phyloP scores from a whole-genome alignment of 2,113 vertebrate species.

The Oxygymnocypris stewartii region DNA sequence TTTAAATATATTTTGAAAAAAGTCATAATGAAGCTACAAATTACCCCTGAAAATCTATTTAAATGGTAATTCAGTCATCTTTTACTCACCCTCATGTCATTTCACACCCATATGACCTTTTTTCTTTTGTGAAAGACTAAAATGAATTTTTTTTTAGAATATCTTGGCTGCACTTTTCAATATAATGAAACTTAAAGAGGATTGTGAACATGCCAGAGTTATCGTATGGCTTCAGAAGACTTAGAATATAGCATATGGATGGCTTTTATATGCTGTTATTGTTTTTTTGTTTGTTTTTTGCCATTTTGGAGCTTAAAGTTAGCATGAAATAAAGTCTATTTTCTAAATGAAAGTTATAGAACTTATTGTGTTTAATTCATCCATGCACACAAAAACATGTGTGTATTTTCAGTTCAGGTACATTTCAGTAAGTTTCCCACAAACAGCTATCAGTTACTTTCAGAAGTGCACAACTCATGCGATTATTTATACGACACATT shows the following conservation, averaged over 20 bases:
- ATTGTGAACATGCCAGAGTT: background rate
- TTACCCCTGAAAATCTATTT: background rate
- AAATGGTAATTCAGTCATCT: slow-evolving; percentile 1
- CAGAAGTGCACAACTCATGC: background rate
- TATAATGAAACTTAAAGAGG: background rate
- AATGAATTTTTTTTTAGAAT: background rate
- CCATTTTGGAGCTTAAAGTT: background rate
- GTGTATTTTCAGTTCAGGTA: too few relatives aligned
- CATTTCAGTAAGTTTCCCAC: too few relatives aligned
- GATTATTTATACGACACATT: background rate
- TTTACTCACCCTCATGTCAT: background rate
- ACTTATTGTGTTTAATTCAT: background rate
- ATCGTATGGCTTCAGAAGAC: background rate
- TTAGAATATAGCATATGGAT: background rate
- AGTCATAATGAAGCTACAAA: background rate
- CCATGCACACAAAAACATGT: too few relatives aligned
- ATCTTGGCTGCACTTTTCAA: background rate
- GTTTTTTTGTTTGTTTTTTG: background rate
- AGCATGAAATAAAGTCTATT: background rate
- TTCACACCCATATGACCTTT: background rate
- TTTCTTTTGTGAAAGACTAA: background rate
- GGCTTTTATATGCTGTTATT: background rate
- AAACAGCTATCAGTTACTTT: too few relatives aligned
- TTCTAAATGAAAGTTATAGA: background rate
- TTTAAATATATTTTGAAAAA: background rate